These are phyloP conservation scores for Lithophane socia DNA, from an alignment of 2,888 invertebrate species.

Conservation along the genomic window DNA sequence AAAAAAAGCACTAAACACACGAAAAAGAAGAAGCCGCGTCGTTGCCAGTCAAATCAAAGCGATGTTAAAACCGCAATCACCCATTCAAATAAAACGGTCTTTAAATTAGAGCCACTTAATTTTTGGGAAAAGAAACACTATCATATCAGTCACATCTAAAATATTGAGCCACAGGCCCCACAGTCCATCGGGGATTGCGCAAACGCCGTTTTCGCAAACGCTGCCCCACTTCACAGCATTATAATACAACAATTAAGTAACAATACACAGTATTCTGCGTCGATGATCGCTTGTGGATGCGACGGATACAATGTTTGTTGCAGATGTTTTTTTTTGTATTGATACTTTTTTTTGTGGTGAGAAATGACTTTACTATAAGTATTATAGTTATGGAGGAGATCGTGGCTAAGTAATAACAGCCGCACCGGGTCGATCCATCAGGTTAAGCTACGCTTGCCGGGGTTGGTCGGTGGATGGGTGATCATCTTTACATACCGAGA, in stretches of 20 bases:
- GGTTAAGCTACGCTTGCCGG: no score
- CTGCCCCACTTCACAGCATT: slow-evolving; percentile 64
- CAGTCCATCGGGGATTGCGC: slow-evolving; percentile 47
- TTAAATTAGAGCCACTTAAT: neutral
- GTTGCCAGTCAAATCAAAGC: neutral
- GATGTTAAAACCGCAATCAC: neutral
- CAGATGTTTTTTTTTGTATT: slow-evolving; percentile 10
- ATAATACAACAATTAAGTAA: slow-evolving; percentile 71
- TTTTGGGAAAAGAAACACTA: slow-evolving; percentile 15
- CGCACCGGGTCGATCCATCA: no score
- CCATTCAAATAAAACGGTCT: neutral
- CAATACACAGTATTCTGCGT: slow-evolving; percentile 56
- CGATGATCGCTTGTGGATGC: slow-evolving; percentile 53
- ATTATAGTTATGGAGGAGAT: neutral
- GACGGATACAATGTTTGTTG: slow-evolving; percentile 8
- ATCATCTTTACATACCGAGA: no score
- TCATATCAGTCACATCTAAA: slow-evolving; percentile 65
- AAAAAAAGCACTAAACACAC: no score
- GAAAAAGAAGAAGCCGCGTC: neutral
- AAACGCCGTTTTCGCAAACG: slow-evolving; percentile 62
- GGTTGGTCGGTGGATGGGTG: no score
- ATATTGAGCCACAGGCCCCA: slow-evolving; percentile 35
- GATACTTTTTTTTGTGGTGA: neutral
- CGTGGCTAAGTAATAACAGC: no score
- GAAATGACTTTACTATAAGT: neutral